These are phyloP conservation scores for Dioctria linearis DNA, from an alignment of 2,888 invertebrate genomes.

Conservation along the genomic window DNA sequence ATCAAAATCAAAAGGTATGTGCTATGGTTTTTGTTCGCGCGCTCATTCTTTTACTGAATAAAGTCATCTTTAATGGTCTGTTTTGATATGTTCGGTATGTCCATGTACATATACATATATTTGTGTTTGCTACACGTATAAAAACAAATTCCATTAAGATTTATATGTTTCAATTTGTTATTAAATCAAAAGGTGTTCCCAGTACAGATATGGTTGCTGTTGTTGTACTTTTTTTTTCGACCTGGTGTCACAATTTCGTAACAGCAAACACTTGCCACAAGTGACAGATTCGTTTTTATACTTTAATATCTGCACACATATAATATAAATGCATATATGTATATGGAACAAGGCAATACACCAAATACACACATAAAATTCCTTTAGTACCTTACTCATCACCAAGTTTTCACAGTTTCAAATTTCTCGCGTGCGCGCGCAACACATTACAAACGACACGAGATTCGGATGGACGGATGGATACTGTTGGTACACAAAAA, in stretches of 20 bases:
- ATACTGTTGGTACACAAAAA: background rate
- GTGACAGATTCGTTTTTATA: slow-evolving; percentile 32
- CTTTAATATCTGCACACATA: too few species aligned
- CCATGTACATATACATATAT: background rate
- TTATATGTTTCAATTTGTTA: slow-evolving; percentile 59
- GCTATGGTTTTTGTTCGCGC: slow-evolving; percentile 28
- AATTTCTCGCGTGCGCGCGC: slow-evolving; percentile 32
- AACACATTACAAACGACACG: background rate
- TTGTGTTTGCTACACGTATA: background rate
- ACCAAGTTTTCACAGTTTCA: background rate
- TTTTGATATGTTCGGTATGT: slow-evolving; percentile 22
- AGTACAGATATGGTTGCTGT: slow-evolving; percentile 22
- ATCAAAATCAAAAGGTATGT: slow-evolving; percentile 53
- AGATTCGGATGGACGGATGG: background rate
- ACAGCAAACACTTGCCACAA: slow-evolving; percentile 5
- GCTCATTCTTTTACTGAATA: slow-evolving; percentile 11
- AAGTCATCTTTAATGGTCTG: slow-evolving; percentile 34
- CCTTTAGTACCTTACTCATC: too few species aligned
- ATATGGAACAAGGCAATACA: too few species aligned
- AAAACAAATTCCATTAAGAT: slow-evolving; percentile 56
- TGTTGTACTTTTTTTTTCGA: background rate
- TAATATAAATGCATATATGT: too few species aligned
- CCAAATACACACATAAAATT: too few species aligned
- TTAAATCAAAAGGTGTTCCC: slow-evolving; percentile 55
- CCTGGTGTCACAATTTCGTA: slow-evolving; percentile 39